A percentile compares a stretch with the other conserved stretches of the same genome.
Conservation (phyloP, 2,113 vertebrate genomes). For the Ancistrus triradiatus region DNA sequence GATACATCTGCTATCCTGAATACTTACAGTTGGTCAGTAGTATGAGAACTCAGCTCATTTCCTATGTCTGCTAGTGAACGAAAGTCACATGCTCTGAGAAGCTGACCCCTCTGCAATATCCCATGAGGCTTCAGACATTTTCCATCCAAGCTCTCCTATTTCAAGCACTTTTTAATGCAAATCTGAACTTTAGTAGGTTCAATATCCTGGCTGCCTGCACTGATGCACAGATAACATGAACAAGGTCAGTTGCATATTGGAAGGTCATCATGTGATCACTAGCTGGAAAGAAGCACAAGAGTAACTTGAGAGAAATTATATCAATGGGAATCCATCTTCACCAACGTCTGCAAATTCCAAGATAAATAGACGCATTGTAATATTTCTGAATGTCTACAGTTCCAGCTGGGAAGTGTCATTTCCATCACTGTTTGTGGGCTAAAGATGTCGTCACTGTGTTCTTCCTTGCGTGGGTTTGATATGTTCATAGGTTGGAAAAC, state of each 20-base stretch:
- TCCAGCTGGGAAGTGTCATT: background rate
- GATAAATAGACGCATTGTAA: too few species aligned
- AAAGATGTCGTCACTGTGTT: slow-evolving; percentile 12
- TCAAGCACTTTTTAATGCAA: slow-evolving; percentile 18
- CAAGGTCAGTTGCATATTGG: slow-evolving; percentile 8
- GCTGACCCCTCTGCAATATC: slow-evolving; percentile 41
- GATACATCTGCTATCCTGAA: too few species aligned
- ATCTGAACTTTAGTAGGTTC: background rate
- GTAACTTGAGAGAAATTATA: too few species aligned
- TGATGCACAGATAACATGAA: background rate
- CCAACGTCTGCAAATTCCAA: too few species aligned
- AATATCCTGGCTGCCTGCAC: background rate
- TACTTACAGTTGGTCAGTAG: slow-evolving; percentile 17
- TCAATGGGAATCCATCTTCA: background rate
- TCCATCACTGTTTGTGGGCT: background rate
- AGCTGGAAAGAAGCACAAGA: too few species aligned
- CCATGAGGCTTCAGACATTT: slow-evolving; percentile 36
- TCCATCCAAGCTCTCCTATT: slow-evolving; percentile 25
- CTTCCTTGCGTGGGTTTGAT: slow-evolving; percentile 10
- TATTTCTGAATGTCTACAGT: background rate
- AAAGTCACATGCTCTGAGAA: slow-evolving; percentile 43
- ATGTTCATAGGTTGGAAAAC: slow-evolving; percentile 12
- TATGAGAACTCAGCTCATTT: slow-evolving; percentile 35
- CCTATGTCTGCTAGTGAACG: slow-evolving; percentile 21
- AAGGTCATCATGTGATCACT: too few species aligned